Evolutionary conservation across 2,888 invertebrate genomes (phyloP), one percentile per base, ranked within the genome.

Genomic region (Anagyrus pseudococci): DNA sequence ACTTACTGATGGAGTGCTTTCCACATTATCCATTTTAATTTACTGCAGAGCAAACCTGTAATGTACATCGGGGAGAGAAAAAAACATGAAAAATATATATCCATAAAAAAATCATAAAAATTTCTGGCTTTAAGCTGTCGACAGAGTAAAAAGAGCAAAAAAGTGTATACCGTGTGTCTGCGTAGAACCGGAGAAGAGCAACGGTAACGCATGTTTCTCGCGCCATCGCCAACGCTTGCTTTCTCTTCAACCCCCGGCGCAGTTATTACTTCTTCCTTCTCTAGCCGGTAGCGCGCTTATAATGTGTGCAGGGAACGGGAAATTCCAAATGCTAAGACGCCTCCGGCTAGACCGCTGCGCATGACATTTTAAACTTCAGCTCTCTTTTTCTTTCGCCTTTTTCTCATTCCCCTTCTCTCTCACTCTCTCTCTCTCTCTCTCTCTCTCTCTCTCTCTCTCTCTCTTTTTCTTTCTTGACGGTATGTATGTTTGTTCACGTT

Each of bases 311-410:
- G 25, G 26, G 13, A 22, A 52, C 54, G 50, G 55, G 50, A 69
- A 66, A 67, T 69, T 66, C 55, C 57, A 60, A 67, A 67, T 66
- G 60, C 58, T 54, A 59, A 54, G 67, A 60, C 43, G 68, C 68
- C 69, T 56, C 58, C 54, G 67, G 68, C 64, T 46, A 68, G n/a
- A 43, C 53, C 50, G 64, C 56, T 63, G 65, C 56, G 56, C 54
- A 58, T 69, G 66, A 70, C 69, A 58, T 68, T 64, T 56, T 67
- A 66, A 66, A 67, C 49, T 10, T 41, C 17, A 17, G 6, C 1
- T 26, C 29, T 29, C 58, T 43, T 47, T 50, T 50, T 25, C 37
- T n/a, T 48, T 22, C 33, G n/a, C 15, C 17, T 25, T 41, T 20
- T 8, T n/a, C n/a, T n/a, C n/a, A n/a, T n/a, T n/a, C n/a, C n/a